phyloP scores from a whole-genome alignment of 2,797 vertebrate genomes.

The Eutrigla gurnardus region DNA sequence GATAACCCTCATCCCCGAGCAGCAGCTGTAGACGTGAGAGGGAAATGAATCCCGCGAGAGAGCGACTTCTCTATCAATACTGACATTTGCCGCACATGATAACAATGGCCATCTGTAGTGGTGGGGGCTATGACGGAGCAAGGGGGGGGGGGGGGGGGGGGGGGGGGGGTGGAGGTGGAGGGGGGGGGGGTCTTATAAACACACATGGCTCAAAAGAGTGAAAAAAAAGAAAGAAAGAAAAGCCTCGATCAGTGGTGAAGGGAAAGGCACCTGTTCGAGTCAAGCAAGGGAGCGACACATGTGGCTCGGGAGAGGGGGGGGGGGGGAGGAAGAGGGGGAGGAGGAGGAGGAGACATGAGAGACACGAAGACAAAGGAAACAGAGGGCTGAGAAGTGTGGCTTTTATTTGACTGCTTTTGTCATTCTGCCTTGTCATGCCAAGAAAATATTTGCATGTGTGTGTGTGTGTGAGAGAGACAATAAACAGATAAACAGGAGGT shows the following conservation, averaged over 20 bases:
- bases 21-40: slow-evolving; percentile 86
- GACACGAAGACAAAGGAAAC: slow-evolving; percentile 65
- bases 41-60: slow-evolving; percentile 86
- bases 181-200: slow-evolving; percentile 67
- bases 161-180: background rate
- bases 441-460: slow-evolving; percentile 74
- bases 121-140: slow-evolving; percentile 36
- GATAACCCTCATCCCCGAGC: slow-evolving; percentile 81
- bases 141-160: slow-evolving; percentile 34
- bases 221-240: slow-evolving; percentile 26
- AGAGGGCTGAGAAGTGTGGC: slow-evolving; percentile 73
- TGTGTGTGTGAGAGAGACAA: slow-evolving; percentile 44
- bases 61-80: slow-evolving; percentile 90
- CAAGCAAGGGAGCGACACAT: slow-evolving; percentile 73
- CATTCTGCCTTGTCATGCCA: slow-evolving; percentile 74
- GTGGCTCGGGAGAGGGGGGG: slow-evolving; percentile 60
- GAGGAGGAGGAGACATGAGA: slow-evolving; percentile 32
- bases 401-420: slow-evolving; percentile 77
- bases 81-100: slow-evolving; percentile 94
- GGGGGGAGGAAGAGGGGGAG: slow-evolving; percentile 67
- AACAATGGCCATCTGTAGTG: slow-evolving; percentile 95
- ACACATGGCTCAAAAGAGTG: slow-evolving; percentile 18
- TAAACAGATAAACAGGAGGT: slow-evolving; percentile 60
- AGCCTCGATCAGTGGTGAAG: slow-evolving; percentile 79
- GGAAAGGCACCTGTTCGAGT: slow-evolving; percentile 89